phyloP scores from a whole-genome alignment of 2,113 vertebrate genomes.

The Todiramphus chloris region DNA sequence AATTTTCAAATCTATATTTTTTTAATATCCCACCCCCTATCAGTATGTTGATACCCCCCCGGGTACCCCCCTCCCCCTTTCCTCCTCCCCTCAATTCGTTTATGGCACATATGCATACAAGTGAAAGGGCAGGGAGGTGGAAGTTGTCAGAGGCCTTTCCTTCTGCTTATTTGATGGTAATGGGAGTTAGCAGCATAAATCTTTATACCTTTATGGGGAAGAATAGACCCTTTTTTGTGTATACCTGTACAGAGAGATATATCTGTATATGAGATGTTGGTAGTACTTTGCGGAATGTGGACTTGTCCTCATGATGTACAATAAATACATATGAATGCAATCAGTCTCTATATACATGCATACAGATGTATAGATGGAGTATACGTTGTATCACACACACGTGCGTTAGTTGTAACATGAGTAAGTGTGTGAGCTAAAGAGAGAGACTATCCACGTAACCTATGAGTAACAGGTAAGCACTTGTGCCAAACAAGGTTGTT shows the following conservation, averaged over 20 bases:
- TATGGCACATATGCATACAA: constrained; percentile 68
- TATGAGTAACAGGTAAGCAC: constrained; percentile 63
- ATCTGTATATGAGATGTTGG: constrained; percentile 69
- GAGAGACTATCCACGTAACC: constrained; percentile 59
- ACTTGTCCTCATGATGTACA: constrained; percentile 72
- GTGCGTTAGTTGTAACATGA: constrained; percentile 2
- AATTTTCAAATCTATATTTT: background rate
- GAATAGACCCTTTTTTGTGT: constrained; percentile 65
- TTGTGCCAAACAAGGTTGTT: constrained; percentile 66
- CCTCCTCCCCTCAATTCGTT: constrained; percentile 5
- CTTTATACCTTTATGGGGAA: constrained; percentile 58
- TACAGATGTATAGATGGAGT: constrained; percentile 14
- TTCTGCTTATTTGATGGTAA: constrained; percentile 66
- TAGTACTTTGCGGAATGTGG: constrained; percentile 78
- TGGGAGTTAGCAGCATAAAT: constrained; percentile 65
- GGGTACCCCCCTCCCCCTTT: background rate
- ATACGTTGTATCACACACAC: constrained; percentile 1
- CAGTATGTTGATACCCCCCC: background rate
- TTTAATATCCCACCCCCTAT: constrained; percentile 4
- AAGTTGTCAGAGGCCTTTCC: constrained; percentile 73
- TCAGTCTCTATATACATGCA: constrained; percentile 59
- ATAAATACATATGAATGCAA: constrained; percentile 71
- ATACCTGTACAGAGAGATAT: constrained; percentile 78
- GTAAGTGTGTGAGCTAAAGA: constrained; percentile 72
- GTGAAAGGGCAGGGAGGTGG: constrained; percentile 51